Evolutionary conservation across 2,113 vertebrate species (phyloP), one percentile per base, ranked within the genome.

Genomic region (Candoia aspera): DNA sequence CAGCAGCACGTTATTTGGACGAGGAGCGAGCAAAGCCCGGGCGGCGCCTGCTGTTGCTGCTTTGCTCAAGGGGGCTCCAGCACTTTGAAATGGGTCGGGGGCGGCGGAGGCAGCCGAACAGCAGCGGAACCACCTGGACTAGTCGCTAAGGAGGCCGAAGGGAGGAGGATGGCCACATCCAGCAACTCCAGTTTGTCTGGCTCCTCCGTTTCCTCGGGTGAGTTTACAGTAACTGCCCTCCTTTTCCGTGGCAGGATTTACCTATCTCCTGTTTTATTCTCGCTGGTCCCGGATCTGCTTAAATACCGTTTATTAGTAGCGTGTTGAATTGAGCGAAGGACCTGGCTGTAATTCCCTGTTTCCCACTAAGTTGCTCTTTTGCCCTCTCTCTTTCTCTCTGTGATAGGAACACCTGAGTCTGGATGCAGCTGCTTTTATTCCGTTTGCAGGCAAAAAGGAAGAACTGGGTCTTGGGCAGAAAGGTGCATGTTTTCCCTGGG

Each of bases 171-270:
- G 99, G 99, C 99, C 97, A 98, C 99, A 94, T 99, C 99, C 95
- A 99, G 99, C 93, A 99, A 98, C 98, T 99, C 99, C 93, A 99
- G 99, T 96, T 97, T 99, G 96, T 99, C 99, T 89, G 99, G 99
- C 97, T 99, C 99, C 86, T 99, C 99, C 2, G 95, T 99, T 93
- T 99, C 99, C 96, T 99, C 99, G 33, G 99, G 99, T 99, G 97
- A 98, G 98, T 98, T 96, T 94, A 49, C 33, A 37, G 29, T 79
- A 42, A 13, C 8, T 3, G 55, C 29, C 26, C 85, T 4, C 54
- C 8, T 26, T 87, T 91, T 89, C 42, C 8, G 60, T 83, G 91
- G 87, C 90, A 49, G n/a, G 58, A 84, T 91, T 87, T 89, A 94
- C 88, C 95, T 89, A 88, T 59, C 53, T 42, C 87, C 91, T 15